phyloP scores from a whole-genome alignment of 2,888 invertebrate species.

The Nomada fabriciana region DNA sequence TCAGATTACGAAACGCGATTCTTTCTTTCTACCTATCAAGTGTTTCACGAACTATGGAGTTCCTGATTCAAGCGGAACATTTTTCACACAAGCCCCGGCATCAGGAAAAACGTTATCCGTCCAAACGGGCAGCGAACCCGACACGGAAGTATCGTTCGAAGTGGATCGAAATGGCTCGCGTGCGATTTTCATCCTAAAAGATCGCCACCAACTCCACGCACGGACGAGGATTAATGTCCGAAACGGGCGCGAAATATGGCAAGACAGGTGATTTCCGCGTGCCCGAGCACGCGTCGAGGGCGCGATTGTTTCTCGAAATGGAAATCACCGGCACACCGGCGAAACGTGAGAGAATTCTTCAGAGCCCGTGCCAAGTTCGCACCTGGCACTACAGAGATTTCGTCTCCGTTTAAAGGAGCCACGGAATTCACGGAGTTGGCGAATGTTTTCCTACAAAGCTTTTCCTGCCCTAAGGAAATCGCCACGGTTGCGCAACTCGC shows the following conservation, averaged over 20 bases:
- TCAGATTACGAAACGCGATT: background rate
- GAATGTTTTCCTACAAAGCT: background rate
- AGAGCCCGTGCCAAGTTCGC: conserved; percentile 56
- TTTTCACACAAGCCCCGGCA: background rate
- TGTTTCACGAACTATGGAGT: background rate
- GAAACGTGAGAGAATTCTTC: conserved; percentile 78
- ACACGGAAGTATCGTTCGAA: conserved; percentile 22
- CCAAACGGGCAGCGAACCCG: background rate
- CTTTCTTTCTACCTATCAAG: background rate
- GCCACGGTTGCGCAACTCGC: conserved; percentile 7
- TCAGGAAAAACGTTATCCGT: background rate
- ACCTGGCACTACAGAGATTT: conserved; percentile 60
- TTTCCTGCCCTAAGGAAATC: conserved; percentile 26
- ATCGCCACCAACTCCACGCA: background rate
- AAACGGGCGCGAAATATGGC: conserved; percentile 59
- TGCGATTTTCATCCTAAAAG: conserved; percentile 27
- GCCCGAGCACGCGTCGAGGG: conserved; percentile 46
- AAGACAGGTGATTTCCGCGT: conserved; percentile 75
- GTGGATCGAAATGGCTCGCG: background rate
- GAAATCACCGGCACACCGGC: conserved; percentile 63
- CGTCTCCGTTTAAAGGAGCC: conserved; percentile 46
- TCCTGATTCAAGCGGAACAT: background rate
- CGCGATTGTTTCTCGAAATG: conserved; percentile 80
- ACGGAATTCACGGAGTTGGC: conserved; percentile 21
- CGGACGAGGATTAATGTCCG: conserved; percentile 42